phyloP scores from a whole-genome alignment of 2,888 invertebrate genomes.

The Rhamnusium bicolor region DNA sequence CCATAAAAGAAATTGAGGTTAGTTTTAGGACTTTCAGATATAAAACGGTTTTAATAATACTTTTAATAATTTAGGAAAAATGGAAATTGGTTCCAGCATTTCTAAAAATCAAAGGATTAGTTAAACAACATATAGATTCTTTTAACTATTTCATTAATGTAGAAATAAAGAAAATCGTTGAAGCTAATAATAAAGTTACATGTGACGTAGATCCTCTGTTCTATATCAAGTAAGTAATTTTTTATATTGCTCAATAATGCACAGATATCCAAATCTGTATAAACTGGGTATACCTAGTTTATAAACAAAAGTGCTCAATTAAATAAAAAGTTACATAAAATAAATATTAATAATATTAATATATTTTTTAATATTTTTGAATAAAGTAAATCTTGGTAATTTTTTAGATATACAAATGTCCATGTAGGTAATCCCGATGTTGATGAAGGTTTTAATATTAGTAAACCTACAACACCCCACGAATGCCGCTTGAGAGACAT shows the following conservation, averaged over 20 bases:
- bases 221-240: conserved; percentile 94
- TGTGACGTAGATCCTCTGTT: conserved; percentile 96
- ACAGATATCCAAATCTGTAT: too few species aligned
- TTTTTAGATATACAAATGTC: conserved; percentile 89
- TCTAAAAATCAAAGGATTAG: conserved; percentile 93
- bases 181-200: conserved; percentile 93
- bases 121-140: conserved; percentile 98
- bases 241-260: too few species aligned
- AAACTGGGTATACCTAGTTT: too few species aligned
- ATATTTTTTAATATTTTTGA: too few species aligned
- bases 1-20: conserved; percentile 63
- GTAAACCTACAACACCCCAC: conserved; percentile 88
- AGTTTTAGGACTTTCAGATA: neutral
- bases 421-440: conserved; percentile 94
- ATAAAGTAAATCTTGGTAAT: too few species aligned
- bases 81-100: conserved; percentile 97
- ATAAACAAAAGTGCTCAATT: too few species aligned
- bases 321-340: too few species aligned
- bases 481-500: conserved; percentile 96
- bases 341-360: too few species aligned
- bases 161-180: conserved; percentile 96
- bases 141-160: conserved; percentile 98
- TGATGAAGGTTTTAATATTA: conserved; percentile 93
- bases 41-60: neutral
- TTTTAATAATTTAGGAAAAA: conserved; percentile 80